Evolutionary conservation across 2,888 invertebrate genomes (phyloP).

Genomic region (Brenthis daphne): DNA sequence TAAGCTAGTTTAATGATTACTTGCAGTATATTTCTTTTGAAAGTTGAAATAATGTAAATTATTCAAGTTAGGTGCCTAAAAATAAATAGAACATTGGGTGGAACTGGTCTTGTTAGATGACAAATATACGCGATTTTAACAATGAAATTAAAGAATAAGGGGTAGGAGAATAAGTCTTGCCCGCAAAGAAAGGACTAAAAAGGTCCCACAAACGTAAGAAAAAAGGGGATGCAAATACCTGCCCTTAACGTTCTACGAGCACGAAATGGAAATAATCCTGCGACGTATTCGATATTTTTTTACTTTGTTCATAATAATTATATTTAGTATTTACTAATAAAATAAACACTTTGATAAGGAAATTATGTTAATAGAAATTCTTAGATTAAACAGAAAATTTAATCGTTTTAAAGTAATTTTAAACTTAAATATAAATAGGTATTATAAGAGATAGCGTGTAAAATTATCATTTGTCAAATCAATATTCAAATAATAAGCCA

Average conservation of each 20-base stretch:
- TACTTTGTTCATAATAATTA: background rate
- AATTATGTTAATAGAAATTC: background rate
- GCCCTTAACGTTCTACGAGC: constrained; percentile 46
- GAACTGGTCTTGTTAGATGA: constrained; percentile 20
- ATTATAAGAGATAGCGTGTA: too few relatives aligned
- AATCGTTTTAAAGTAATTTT: too few relatives aligned
- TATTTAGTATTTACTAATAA: constrained; percentile 1
- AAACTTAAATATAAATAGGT: too few relatives aligned
- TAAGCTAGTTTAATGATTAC: too few relatives aligned
- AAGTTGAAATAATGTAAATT: background rate
- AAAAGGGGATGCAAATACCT: constrained; percentile 75
- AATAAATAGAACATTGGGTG: constrained; percentile 8
- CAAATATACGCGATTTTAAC: constrained; percentile 30
- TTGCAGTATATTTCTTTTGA: too few relatives aligned
- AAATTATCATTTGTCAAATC: background rate
- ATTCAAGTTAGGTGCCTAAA: background rate
- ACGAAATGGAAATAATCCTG: constrained; percentile 22
- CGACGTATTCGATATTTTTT: constrained; percentile 9
- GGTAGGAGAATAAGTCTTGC: constrained; percentile 46
- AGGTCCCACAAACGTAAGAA: constrained; percentile 58
- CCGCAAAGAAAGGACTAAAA: constrained; percentile 48
- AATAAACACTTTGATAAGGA: constrained; percentile 11
- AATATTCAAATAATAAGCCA: constrained; percentile 37
- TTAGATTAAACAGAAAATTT: background rate
- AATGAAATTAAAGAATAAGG: constrained; percentile 40